Base-by-base conservation (phyloP, 2,888 invertebrate genomes). In the Sinohyriopsis cumingii region DNA sequence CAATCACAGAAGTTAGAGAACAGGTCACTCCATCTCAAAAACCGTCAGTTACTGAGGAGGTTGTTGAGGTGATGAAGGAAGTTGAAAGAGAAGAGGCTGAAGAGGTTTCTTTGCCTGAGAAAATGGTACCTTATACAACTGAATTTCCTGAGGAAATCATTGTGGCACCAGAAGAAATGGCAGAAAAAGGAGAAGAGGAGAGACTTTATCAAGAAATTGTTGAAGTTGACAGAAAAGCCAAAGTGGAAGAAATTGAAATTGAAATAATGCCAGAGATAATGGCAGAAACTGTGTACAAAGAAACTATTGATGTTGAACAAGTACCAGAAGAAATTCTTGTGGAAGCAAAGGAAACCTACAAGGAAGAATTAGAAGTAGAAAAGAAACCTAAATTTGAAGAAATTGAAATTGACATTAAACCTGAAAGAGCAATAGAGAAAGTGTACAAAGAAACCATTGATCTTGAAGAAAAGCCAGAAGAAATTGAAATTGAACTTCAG, bases 101-200 rank as follows among this genome's bases (percentile, higher is more conserved):
- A 65, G 73, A 76, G 56, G 59, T 55, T 18, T 59, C 71, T 12
- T 61, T 45, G 28, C 65, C 64, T 1, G 65, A 45, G 22, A 53
- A n/a, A 53, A 45, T 22, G 22, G 25, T 24, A 63, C 63, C 67
- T 55, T 53, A 60, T 20, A 53, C 60, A 33, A 56, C 63, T 45
- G 65, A 56, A 60, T 57, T 54, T 64, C 67, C 67, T 33, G 71
- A 69, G 61, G 69, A 60, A 67, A 63, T 63, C 63, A 7, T 7
- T 33, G 6, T 33, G 33, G 33, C 33, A 33, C 33, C 55, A 62
- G 67, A 67, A 15, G 28, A 56, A 18, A 15, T 33, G 18, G 55
- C 55, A 55, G 61, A n/a, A n/a, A n/a, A 62, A 61, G n/a, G n/a
- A 15, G 28, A 61, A 28, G 33, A 24, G 3, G 68, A 62, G 24